Base-by-base conservation (phyloP, 2,113 vertebrate species). In the Syngnathus scovelli region DNA sequence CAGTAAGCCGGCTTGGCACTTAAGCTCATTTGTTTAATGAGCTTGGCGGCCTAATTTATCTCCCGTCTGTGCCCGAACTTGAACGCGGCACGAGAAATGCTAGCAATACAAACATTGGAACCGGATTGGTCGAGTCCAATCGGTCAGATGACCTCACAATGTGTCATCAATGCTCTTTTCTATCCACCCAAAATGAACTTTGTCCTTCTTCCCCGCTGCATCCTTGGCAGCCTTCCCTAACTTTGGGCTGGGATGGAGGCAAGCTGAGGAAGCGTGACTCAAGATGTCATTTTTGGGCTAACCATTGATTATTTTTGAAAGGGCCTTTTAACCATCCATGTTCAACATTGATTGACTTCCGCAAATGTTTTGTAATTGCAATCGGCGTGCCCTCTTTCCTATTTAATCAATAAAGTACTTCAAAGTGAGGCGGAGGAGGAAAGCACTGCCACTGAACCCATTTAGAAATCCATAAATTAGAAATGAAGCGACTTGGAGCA, bases 1-100 rank as follows among this genome's bases (percentile, higher is more conserved):
- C 62, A 33, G 48, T 49, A 19, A 49, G 43, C 8, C 3, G 69
- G 27, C 27, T 33, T 33, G 27, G 36, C 66, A 66, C 70, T 70
- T 61, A 61, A 74, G 78, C 76, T 81, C 66, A 68, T 87, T 86
- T 80, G 64, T 79, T n/a, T 85, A 85, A 88, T 78, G 70, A 83
- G 82, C 82, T 85, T 76, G 64, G 67, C 62, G 15, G 1, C 37
- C 19, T 61, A 27, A 37, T 68, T 23, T 19, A 54, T 80, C 81
- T 86, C 74, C 82, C 80, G 79, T 80, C 49, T 64, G 52, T 54
- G n/a, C 61, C 51, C 11, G 51, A 52, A 52, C 18, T 23, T 11
- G 4, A 52, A 52, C 2, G 2, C 51, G 11, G 9, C 16, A 51
- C 5, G 19, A 51, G 1, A 51, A 51, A 46, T 3, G 27, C 27